phyloP scores from a whole-genome alignment of 2,888 invertebrate genomes.

The Ochropleura leucogaster region DNA sequence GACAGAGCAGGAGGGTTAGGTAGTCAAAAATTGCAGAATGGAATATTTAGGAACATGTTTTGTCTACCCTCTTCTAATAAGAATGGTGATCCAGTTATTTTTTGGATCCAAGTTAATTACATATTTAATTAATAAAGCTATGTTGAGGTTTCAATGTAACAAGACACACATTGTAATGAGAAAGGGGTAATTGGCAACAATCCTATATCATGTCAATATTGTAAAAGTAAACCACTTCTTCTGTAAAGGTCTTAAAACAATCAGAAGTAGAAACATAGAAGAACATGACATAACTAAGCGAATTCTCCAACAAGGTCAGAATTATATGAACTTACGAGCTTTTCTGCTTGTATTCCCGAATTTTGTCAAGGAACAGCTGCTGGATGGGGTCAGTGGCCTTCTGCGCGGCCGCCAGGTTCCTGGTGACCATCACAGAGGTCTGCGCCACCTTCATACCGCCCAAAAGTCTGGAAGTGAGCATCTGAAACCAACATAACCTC shows the following conservation, averaged over 20 bases:
- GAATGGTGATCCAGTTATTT: neutral
- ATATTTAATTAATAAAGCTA: neutral
- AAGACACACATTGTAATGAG: neutral
- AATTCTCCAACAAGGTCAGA: slow-evolving; percentile 41
- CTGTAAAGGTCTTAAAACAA: neutral
- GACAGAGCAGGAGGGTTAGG: neutral
- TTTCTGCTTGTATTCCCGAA: slow-evolving; percentile 96
- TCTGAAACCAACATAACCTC: slow-evolving; percentile 88
- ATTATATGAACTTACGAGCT: slow-evolving; percentile 92
- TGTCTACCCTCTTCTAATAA: neutral
- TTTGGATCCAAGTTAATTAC: neutral
- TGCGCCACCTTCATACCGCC: slow-evolving; percentile 88
- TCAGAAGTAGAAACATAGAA: neutral
- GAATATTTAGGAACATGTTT: neutral
- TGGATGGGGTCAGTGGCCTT: slow-evolving; percentile 97
- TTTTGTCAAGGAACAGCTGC: slow-evolving; percentile 97
- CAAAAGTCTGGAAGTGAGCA: slow-evolving; percentile 89
- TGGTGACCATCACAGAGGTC: slow-evolving; percentile 88
- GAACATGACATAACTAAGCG: slow-evolving; percentile 15
- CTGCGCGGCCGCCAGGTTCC: slow-evolving; percentile 94
- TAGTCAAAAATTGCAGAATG: neutral
- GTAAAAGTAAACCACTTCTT: neutral
- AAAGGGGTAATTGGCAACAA: neutral
- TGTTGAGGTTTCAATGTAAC: neutral
- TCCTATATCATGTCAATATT: neutral